Base-by-base conservation (phyloP, 2,888 invertebrate species). In the Microctonus hyperodae region DNA sequence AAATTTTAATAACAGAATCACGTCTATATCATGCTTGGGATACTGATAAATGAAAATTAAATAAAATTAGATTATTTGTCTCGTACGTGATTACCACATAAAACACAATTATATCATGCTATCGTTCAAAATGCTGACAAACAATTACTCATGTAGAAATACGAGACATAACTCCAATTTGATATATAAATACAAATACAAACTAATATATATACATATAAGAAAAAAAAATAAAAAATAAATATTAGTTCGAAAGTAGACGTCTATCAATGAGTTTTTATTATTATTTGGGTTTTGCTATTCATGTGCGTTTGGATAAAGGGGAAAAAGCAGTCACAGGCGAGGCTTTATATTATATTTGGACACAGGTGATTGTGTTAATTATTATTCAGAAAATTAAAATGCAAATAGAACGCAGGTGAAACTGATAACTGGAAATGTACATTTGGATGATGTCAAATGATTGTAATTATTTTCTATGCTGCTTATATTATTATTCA, bases 371-470 rank as follows among this genome's bases (percentile, higher is more conserved):
- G 63, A 63, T 64, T 56, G 33, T 53, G 51, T 69, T 64, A 64
- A 69, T 64, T 64, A 50, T 72, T 51, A 70, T 65, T 58, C 68
- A 67, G 80, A 81, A 81, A 82, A 82, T 82, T 82, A 82, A 82
- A 81, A 82, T 82, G 82, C 79, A 81, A 79, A 82, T 76, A 81
- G 44, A 44, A 81, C 80, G 78, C 79, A 76, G 78, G 75, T 44
- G 23, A 31, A 2, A 28, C 2, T 33, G 58, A 62, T 31, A 28
- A 23, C 50, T 33, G 48, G 35, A 40, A 11, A 22, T 61, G 22
- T 37, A 59, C 58, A 28, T 50, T 64, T 23, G 62, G 73, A 20
- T 33, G 9, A n/a, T 48, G 22, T 60, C 11, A 6, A 13, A 9
- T 73, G 69, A 35, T 71, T 55, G 53, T 28, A 51, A 61, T 31